phyloP scores from a whole-genome alignment of 2,797 vertebrate genomes.

The Mus minutoides region DNA sequence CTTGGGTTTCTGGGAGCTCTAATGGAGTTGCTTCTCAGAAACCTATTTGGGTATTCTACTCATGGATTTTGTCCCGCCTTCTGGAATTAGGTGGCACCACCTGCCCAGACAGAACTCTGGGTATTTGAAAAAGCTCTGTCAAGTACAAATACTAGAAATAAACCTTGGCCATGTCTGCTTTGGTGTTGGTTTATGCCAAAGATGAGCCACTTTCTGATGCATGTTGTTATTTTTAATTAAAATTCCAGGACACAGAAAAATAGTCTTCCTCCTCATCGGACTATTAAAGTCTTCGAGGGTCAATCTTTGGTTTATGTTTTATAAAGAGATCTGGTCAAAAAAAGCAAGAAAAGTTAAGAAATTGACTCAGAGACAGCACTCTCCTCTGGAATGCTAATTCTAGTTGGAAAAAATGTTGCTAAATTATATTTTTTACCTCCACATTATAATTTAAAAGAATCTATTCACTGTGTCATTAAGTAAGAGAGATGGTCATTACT shows the following conservation, averaged over 20 bases:
- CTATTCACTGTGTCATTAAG: background rate
- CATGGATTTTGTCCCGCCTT: background rate
- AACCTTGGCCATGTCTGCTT: background rate
- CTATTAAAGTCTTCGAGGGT: background rate
- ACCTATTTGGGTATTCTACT: background rate
- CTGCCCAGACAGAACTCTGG: background rate
- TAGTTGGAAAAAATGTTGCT: background rate
- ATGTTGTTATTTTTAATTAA: background rate
- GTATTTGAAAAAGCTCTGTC: background rate
- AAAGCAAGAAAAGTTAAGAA: background rate
- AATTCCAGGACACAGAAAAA: background rate
- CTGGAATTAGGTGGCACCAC: background rate
- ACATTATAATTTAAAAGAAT: background rate
- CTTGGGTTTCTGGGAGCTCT: background rate
- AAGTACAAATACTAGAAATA: background rate
- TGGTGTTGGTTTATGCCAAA: background rate
- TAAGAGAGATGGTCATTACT: background rate
- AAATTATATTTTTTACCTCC: background rate
- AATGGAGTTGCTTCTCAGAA: background rate
- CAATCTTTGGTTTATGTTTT: conserved; percentile 2
- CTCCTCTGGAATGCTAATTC: background rate
- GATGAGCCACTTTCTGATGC: background rate
- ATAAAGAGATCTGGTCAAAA: background rate
- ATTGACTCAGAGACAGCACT: background rate
- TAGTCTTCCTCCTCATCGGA: background rate